Evolutionary conservation across 2,797 vertebrate species (phyloP), one percentile per base, ranked within the genome.

Genomic region (Esox masquinongy): DNA sequence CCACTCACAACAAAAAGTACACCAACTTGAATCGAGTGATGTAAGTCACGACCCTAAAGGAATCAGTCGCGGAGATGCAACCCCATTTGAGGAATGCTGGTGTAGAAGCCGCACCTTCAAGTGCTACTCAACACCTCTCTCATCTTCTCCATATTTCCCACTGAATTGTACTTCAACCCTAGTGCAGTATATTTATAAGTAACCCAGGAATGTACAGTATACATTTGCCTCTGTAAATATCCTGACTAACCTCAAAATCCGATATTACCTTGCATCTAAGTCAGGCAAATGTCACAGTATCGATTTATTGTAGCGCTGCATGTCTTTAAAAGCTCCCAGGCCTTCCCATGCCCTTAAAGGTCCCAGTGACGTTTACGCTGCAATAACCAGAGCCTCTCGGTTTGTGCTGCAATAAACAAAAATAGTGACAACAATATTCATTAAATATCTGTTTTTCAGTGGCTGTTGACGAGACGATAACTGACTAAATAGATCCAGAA

Each of bases 1-100:
- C 72, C 22, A 85, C 73, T 71, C 47, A 77, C 72, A 36, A 79
- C 34, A 4, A 3, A n/a, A 73, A 26, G 29, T 81, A 80, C 82
- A 83, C n/a, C 47, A 76, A 80, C 11, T 24, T 22, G 50, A 24
- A 19, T 24, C 51, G 6, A 15, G 17, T 43, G 31, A 2, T 36
- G 51, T 36, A n/a, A 34, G 26, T 71, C 16, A 5, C 29, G 7
- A 11, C 47, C 15, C 69, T 17, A 16, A 12, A 29, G 69, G 16
- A 29, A 14, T 47, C 6, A 2, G 43, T 47, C 43, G 9, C 1
- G 0, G 2, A 19, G 34, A 39, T 5, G 16, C 16, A 39, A 19
- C 4, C 8, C 15, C 12, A 47, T 1, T 47, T 26, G 39, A 22
- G 39, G 24, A 49, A 47, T 19, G 26, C 8, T 26, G 61, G 26